Evolutionary conservation across 2,888 invertebrate species (phyloP), one percentile per base, ranked within the genome.

Genomic region (Eupithecia centaureata): DNA sequence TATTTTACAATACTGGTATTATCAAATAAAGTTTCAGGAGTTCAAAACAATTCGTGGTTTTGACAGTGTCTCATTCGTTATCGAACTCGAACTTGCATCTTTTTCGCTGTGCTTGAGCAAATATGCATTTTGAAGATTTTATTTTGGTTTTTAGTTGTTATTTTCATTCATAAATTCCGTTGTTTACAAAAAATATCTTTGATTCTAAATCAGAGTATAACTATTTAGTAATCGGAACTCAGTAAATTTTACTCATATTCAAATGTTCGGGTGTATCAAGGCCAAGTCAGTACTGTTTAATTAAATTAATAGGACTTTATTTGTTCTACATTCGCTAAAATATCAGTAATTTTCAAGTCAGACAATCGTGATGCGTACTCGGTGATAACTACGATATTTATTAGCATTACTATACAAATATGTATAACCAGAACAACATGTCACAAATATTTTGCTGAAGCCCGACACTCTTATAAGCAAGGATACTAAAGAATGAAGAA

Each of bases 301-400:
- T n/a, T 5, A 38, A 38, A n/a, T n/a, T 5, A 38, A 1, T 38
- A 38, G n/a, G 0, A 7, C n/a, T n/a, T 5, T 7, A 38, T n/a
- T n/a, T 38, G 7, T n/a, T 1, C 1, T 38, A n/a, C 5, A 38
- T 38, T 38, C n/a, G 47, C 47, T n/a, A 18, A 42, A 42, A 42
- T 10, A 42, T 42, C 42, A 12, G 10, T 47, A 47, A 47, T 47
- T 47, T 47, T 22, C 47, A 47, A 47, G 47, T 47, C 47, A 47
- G 10, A 47, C 22, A 2, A 47, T 47, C 47, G 22, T 47, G 47
- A 47, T 47, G 3, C 54, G 28, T 4, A n/a, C 7, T 18, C 15
- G 54, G 28, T 56, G 54, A 56, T 28, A 56, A 56, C 30, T 15
- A 54, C n/a, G n/a, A 28, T 54, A 28, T 54, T 54, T 54, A 56